Conservation (phyloP, 2,888 invertebrate species). For the Harpalus rufipes region DNA sequence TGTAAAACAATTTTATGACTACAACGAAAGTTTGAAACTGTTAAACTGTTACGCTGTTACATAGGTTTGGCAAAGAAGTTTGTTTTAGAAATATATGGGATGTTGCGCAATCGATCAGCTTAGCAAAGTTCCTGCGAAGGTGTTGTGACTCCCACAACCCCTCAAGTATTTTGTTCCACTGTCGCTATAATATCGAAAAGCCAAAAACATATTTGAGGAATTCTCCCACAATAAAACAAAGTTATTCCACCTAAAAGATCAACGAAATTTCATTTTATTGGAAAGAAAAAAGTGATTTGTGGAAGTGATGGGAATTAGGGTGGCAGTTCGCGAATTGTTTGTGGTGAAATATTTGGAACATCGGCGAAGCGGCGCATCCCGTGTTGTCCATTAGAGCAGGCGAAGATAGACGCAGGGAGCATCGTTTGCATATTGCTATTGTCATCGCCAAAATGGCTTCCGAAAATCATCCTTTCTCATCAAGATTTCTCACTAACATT, state of each 20-base stretch:
- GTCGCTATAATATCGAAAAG: conserved; percentile 25
- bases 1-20: neutral
- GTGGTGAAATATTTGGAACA: conserved; percentile 59
- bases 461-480: neutral
- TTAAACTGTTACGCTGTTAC: neutral
- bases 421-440: conserved; percentile 47
- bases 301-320: conserved; percentile 60
- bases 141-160: conserved; percentile 15
- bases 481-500: neutral
- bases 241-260: conserved; percentile 58
- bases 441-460: neutral
- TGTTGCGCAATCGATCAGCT: conserved; percentile 12
- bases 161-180: conserved; percentile 23
- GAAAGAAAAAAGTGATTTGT: conserved; percentile 63
- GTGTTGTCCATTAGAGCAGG: conserved; percentile 55
- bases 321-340: conserved; percentile 23
- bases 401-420: conserved; percentile 31
- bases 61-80: neutral
- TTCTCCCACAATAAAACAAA: conserved; percentile 59
- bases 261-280: conserved; percentile 52
- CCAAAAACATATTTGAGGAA: conserved; percentile 62
- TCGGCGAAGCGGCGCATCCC: conserved; percentile 30
- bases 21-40: neutral
- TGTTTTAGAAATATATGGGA: neutral
- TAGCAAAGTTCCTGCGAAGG: conserved; percentile 4